phyloP scores from a whole-genome alignment of 1,140 invertebrate genomes.

The Drosophila neocordata region DNA sequence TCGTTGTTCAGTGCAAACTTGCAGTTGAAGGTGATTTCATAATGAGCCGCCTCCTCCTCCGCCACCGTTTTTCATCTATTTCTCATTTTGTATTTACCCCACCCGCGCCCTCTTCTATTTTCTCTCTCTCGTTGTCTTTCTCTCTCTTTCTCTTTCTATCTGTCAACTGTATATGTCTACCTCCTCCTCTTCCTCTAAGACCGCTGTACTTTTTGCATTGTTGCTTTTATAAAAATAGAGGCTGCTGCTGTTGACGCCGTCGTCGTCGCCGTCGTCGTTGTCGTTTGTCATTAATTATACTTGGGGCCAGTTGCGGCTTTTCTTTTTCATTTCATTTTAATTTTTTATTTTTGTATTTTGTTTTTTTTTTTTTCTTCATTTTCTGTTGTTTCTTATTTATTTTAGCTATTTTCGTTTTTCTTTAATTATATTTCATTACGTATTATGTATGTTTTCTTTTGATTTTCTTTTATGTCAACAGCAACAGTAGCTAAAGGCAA shows the following conservation, averaged over 20 bases:
- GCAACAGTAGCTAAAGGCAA: not conserved
- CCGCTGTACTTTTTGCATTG: slow-evolving; percentile 42
- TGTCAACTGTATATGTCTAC: not conserved
- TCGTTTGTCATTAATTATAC: slow-evolving; percentile 55
- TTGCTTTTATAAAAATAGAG: slow-evolving; percentile 64
- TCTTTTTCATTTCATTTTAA: slow-evolving; percentile 27
- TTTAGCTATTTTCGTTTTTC: slow-evolving; percentile 53
- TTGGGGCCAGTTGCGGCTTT: slow-evolving; percentile 37
- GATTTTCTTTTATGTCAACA: slow-evolving; percentile 3
- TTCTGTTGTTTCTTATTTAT: slow-evolving; percentile 1
- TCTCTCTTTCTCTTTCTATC: slow-evolving; percentile 7
- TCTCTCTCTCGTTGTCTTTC: not conserved
- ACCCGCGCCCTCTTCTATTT: too few relatives aligned
- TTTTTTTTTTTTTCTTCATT: slow-evolving; percentile 18
- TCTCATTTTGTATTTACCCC: too few relatives aligned
- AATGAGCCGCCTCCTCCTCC: slow-evolving; percentile 49
- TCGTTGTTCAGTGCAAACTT: slow-evolving; percentile 70
- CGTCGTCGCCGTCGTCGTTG: slow-evolving; percentile 16
- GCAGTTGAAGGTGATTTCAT: slow-evolving; percentile 80
- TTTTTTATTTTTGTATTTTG: slow-evolving; percentile 17
- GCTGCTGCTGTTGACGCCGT: slow-evolving; percentile 32
- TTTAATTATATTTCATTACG: slow-evolving; percentile 80
- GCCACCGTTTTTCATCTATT: not conserved
- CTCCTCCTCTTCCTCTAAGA: slow-evolving; percentile 35
- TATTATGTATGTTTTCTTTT: slow-evolving; percentile 58